Evolutionary conservation across 2,113 vertebrate species (phyloP).

Genomic region (Mohoua ochrocephala): DNA sequence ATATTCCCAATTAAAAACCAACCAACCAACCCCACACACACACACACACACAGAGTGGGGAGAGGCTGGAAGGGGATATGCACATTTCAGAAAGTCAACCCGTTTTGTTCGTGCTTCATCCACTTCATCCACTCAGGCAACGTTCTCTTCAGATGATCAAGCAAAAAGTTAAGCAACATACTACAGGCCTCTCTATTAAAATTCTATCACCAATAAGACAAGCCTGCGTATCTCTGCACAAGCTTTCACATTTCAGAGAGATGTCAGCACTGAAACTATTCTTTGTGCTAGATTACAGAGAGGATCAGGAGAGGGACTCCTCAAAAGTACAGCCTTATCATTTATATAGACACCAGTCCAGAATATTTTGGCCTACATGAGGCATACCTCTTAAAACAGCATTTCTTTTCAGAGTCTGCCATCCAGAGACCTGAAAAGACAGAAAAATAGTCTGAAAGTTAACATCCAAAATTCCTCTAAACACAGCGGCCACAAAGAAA

Average conservation of each 20-base stretch:
- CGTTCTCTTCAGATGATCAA: not conserved
- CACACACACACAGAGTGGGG: rapidly evolving
- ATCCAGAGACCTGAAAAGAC: slow-evolving; percentile 69
- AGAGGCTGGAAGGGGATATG: not conserved
- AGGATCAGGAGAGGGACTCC: not conserved
- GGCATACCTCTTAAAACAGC: slow-evolving; percentile 67
- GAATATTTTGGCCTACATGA: not conserved
- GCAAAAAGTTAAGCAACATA: not conserved
- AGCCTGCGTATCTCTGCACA: not conserved
- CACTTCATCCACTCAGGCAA: not conserved
- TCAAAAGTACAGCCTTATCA: not conserved
- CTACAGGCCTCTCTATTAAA: not conserved
- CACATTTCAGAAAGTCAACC: not conserved
- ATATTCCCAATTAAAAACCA: not conserved
- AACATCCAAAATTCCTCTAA: not conserved
- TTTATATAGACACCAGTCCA: not conserved
- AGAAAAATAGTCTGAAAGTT: slow-evolving; percentile 48
- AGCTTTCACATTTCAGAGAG: not conserved
- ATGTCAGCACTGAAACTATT: not conserved
- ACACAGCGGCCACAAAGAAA: not conserved
- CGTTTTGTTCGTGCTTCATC: not conserved
- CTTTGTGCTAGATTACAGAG: not conserved
- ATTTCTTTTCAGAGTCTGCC: slow-evolving; percentile 68
- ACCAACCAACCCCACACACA: not conserved
- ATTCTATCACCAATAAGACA: not conserved